phyloP scores from a whole-genome alignment of 2,113 vertebrate genomes.

The Bos javanicus region DNA sequence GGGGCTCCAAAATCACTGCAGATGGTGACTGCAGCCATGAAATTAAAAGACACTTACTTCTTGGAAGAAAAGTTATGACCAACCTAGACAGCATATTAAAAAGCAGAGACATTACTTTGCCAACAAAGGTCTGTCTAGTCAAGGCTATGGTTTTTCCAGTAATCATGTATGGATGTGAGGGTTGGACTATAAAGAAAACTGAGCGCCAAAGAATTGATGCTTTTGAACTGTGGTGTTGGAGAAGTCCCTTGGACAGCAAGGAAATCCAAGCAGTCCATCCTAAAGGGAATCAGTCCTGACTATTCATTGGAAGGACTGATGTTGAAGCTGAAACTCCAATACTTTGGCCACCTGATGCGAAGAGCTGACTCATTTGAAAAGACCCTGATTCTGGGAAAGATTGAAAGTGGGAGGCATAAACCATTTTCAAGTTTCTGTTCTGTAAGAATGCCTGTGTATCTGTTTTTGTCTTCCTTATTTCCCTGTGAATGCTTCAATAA shows the following conservation, averaged over 20 bases:
- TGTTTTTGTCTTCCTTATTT: conserved; percentile 58
- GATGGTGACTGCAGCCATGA: not conserved
- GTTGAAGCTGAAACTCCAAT: not conserved
- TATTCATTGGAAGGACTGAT: not conserved
- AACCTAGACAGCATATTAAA: not conserved
- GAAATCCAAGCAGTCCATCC: not conserved
- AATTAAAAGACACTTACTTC: not conserved
- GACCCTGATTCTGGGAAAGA: not conserved
- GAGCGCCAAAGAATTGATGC: not conserved
- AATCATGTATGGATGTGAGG: not conserved
- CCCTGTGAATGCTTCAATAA: conserved; percentile 49
- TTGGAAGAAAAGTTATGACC: not conserved
- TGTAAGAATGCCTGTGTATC: conserved; percentile 29
- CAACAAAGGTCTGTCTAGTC: not conserved
- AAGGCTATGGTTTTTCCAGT: not conserved
- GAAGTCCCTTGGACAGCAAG: not conserved
- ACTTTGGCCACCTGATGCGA: not conserved
- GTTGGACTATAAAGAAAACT: not conserved
- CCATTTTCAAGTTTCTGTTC: conserved; percentile 57
- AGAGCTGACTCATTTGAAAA: not conserved
- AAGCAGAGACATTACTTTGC: not conserved
- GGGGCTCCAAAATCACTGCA: not conserved
- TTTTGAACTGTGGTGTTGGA: not conserved
- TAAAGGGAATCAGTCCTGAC: not conserved
- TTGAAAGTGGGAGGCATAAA: not conserved